Conservation (phyloP, 2,888 invertebrate species). For the Philereme vetulata region DNA sequence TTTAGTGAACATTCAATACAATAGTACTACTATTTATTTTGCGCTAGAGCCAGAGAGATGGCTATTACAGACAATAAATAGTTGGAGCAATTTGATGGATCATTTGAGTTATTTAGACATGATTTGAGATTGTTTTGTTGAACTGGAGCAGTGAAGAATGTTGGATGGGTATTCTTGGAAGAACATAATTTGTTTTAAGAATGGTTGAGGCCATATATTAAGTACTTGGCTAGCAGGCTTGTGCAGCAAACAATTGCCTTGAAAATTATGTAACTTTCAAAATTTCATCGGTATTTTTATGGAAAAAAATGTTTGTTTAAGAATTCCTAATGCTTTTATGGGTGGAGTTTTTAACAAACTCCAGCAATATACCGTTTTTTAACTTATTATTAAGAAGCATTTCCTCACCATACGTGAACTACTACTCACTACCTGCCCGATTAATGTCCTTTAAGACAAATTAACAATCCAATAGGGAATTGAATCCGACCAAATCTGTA, state of each 20-base stretch:
- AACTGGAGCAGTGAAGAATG: conserved; percentile 35
- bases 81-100: conserved; percentile 42
- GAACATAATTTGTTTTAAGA: background rate
- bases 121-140: conserved; percentile 34
- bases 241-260: no score
- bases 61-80: conserved; percentile 52
- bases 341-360: no score
- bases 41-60: conserved; percentile 52
- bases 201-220: background rate
- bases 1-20: no score
- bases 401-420: no score
- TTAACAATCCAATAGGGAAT: conserved; percentile 73
- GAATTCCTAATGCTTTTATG: no score
- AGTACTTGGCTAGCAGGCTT: no score
- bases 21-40: background rate
- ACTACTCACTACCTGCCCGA: conserved; percentile 24
- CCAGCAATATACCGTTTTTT: no score
- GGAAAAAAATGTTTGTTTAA: no score
- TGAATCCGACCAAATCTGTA: conserved; percentile 77
- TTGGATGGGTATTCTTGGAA: conserved; percentile 6
- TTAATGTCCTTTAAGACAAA: conserved; percentile 79
- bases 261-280: no score
- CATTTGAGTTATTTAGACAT: conserved; percentile 40
- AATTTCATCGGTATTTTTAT: no score
- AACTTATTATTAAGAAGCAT: no score